These are phyloP conservation scores for Xanthostigma xanthostigma DNA, from an alignment of 2,888 invertebrate genomes.

Conservation along the genomic window DNA sequence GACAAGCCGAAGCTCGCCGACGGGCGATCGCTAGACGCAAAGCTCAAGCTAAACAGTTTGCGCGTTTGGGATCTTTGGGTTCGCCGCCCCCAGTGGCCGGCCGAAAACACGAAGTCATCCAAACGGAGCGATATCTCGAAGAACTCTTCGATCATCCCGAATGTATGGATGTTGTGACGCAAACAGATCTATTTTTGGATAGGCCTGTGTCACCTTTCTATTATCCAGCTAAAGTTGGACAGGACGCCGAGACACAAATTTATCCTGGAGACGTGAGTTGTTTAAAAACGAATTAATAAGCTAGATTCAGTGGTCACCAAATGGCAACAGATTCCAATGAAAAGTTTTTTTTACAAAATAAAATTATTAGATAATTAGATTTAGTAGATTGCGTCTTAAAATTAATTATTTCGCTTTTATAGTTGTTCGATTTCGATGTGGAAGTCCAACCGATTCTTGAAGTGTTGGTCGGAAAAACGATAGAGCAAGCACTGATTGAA, in stretches of 20 bases:
- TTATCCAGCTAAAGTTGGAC: constrained; percentile 64
- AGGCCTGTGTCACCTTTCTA: constrained; percentile 66
- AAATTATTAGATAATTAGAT: too few relatives aligned
- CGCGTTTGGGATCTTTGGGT: constrained; percentile 36
- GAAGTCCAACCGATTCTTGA: constrained; percentile 85
- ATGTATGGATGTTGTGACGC: constrained; percentile 63
- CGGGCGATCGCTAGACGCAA: constrained; percentile 60
- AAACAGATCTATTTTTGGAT: constrained; percentile 78
- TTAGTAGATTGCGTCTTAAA: neutral
- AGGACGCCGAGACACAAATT: constrained; percentile 74
- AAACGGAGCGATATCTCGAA: constrained; percentile 81
- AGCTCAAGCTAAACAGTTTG: constrained; percentile 39
- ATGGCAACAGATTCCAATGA: too few relatives aligned
- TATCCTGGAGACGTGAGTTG: constrained; percentile 68
- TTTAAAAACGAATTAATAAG: too few relatives aligned
- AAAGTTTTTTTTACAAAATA: too few relatives aligned
- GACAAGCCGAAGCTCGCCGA: constrained; percentile 50
- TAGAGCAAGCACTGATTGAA: constrained; percentile 79
- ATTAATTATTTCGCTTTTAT: constrained; percentile 14
- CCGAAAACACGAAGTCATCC: constrained; percentile 70
- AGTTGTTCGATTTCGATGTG: constrained; percentile 83
- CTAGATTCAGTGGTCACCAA: too few relatives aligned
- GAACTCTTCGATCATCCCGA: constrained; percentile 64
- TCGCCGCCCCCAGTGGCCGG: constrained; percentile 71
- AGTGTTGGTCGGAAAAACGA: constrained; percentile 74